Percentiles rank a stretch among this genome's conserved stretches.
Conservation (phyloP, 1,140 invertebrate species). For the Pteromalus puparum region DNA sequence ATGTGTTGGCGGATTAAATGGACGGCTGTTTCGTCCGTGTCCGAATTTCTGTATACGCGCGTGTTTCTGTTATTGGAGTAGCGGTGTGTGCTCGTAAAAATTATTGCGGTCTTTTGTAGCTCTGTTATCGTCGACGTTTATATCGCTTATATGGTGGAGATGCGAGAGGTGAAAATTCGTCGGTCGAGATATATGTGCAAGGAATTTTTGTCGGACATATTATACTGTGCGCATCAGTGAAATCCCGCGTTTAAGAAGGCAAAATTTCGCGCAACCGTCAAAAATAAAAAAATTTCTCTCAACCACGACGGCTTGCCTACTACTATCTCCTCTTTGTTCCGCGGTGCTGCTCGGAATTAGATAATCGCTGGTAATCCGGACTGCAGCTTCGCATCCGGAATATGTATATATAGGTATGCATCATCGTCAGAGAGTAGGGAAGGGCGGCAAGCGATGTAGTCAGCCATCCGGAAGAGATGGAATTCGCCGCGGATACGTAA, state of each 20-base stretch:
- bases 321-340: neutral
- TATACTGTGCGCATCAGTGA: too few relatives aligned
- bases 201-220: neutral
- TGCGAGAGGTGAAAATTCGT: neutral
- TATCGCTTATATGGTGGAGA: neutral
- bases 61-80: too few relatives aligned
- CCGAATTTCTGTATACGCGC: neutral
- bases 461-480: slow-evolving; percentile 39
- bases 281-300: too few relatives aligned
- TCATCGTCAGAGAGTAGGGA: too few relatives aligned
- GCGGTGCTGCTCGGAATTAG: neutral
- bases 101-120: neutral
- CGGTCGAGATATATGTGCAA: too few relatives aligned
- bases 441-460: neutral
- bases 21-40: neutral
- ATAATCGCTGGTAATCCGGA: slow-evolving; percentile 3
- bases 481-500: slow-evolving; percentile 30
- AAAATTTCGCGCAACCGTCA: too few relatives aligned
- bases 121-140: neutral
- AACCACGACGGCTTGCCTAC: too few relatives aligned
- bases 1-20: slow-evolving; percentile 32
- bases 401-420: neutral
- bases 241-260: too few relatives aligned
- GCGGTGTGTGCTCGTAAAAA: neutral
- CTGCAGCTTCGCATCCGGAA: neutral